phyloP scores from a whole-genome alignment of 2,113 vertebrate species.

The Cyanoliseus patagonus region DNA sequence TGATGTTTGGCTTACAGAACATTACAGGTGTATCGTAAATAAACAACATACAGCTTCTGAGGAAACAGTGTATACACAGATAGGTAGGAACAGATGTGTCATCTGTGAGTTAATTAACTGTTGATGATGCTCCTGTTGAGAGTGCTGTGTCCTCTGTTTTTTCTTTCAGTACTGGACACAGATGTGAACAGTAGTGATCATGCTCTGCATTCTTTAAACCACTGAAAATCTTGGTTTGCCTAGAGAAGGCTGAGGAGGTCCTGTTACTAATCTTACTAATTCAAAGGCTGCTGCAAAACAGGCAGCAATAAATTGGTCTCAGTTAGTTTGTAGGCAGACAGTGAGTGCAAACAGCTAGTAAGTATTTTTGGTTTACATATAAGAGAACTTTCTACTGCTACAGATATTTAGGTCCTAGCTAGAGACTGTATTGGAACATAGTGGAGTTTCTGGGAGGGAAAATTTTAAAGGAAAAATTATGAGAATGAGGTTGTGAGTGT shows the following conservation, averaged over 20 bases:
- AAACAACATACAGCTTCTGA: neutral
- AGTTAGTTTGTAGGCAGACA: neutral
- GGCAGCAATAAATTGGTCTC: neutral
- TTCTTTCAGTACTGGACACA: neutral
- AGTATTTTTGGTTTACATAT: neutral
- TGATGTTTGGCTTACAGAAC: neutral
- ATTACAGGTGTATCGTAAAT: neutral
- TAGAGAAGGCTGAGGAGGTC: neutral
- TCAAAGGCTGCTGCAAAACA: neutral
- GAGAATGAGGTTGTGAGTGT: neutral
- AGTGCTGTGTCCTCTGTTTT: neutral
- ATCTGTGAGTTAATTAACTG: neutral
- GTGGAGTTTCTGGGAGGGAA: neutral
- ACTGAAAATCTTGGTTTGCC: neutral
- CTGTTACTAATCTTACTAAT: neutral
- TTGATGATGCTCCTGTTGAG: neutral
- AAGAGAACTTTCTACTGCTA: neutral
- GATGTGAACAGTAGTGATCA: neutral
- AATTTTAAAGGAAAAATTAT: neutral
- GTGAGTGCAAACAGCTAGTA: neutral
- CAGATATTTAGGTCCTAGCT: neutral
- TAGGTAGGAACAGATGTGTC: neutral
- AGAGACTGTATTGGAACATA: neutral
- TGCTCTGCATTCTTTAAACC: neutral
- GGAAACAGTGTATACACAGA: neutral